Evolutionary conservation across 1,140 invertebrate genomes (phyloP).

Genomic region (Lepeophtheirus salmonis): DNA sequence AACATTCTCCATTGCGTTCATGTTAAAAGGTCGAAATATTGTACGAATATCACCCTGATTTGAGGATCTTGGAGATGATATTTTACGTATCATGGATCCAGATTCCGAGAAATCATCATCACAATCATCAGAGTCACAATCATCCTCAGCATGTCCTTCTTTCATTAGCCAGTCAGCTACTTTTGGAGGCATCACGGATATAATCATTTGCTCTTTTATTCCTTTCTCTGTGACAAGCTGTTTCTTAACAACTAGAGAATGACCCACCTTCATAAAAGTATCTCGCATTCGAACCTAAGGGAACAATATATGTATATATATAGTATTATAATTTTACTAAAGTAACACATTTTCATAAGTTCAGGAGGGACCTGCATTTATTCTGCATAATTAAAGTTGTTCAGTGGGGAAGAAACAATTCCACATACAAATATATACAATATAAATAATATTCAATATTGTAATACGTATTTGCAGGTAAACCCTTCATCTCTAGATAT

Average conservation of each 20-base stretch:
- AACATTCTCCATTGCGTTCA: constrained; percentile 64
- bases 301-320: background rate
- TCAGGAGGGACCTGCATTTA: too few relatives aligned
- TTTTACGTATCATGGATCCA: constrained; percentile 19
- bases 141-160: constrained; percentile 40
- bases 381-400: too few relatives aligned
- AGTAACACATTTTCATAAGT: too few relatives aligned
- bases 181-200: constrained; percentile 55
- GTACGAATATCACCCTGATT: constrained; percentile 44
- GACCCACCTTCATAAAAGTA: constrained; percentile 90
- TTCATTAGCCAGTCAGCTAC: constrained; percentile 64
- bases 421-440: too few relatives aligned
- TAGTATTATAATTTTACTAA: background rate
- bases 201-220: constrained; percentile 90
- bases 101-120: constrained; percentile 21
- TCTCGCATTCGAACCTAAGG: constrained; percentile 57
- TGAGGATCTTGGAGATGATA: constrained; percentile 20
- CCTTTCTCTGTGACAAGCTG: constrained; percentile 82
- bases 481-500: too few relatives aligned
- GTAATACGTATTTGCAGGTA: too few relatives aligned
- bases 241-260: constrained; percentile 61
- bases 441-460: too few relatives aligned
- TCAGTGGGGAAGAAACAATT: too few relatives aligned
- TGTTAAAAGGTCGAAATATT: constrained; percentile 76
- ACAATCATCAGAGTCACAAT: constrained; percentile 7